Base-by-base conservation (phyloP, 2,888 invertebrate genomes). In the Aplocera efformata region DNA sequence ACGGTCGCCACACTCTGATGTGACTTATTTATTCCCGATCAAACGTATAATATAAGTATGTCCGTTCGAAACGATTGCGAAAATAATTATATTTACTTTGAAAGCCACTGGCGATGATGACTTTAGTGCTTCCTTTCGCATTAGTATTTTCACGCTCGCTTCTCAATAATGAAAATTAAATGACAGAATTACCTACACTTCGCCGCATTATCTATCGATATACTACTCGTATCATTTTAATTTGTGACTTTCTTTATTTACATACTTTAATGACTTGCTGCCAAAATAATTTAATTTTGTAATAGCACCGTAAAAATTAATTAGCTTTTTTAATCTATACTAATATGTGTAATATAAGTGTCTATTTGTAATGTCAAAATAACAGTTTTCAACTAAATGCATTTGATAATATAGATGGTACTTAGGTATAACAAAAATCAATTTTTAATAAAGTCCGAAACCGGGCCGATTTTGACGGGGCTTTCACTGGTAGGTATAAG, bases 91-190 rank as follows among this genome's bases (percentile, higher is more conserved):
- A 68, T 76, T 78, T 77, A 65, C 79, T 80, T 79, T 81, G 79
- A 76, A 67, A 74, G 63, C 75, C 56, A 63, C 53, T 54, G 58
- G 75, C 62, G 85, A 68, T 83, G 84, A 85, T 71, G 67, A 62
- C 51, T 85, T 85, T 80, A 85, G 67, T 61, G 57, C 69, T 78
- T 85, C 84, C 85, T 81, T 66, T 74, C 63, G 55, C 62, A 65
- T 74, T 65, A 60, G 61, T 67, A 62, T 61, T 50, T 59, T 53
- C 56, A 48, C 60, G 55, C 54, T 54, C 45, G 48, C 43, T 42
- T 54, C 45, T 52, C 49, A n/a, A n/a, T n/a, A n/a, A n/a, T n/a
- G 30, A 56, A 59, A 51, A 46, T 43, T 17, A 17, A 13, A 36
- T 9, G 29, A 8, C 28, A 34, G 29, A 22, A 32, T 35, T 31